Conservation (phyloP, 2,888 invertebrate species). For the Tyria jacobaeae region DNA sequence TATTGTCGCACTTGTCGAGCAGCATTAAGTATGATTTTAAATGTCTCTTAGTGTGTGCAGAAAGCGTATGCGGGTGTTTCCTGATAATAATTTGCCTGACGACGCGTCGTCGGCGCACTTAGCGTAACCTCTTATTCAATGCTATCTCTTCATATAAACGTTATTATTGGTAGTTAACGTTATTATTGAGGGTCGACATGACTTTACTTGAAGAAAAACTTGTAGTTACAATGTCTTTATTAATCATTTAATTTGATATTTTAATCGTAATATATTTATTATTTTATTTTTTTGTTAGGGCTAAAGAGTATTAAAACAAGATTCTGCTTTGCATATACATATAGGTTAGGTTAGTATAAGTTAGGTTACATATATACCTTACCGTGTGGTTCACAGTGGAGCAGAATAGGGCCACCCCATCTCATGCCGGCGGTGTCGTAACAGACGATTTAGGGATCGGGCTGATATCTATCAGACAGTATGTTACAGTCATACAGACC, state of each 20-base stretch:
- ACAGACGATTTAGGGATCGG: too few relatives aligned
- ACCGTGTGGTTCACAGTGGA: too few relatives aligned
- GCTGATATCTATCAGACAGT: too few relatives aligned
- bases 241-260: too few relatives aligned
- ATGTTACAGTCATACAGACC: too few relatives aligned
- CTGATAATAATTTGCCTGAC: constrained; percentile 74
- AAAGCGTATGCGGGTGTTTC: constrained; percentile 81
- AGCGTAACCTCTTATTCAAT: constrained; percentile 68
- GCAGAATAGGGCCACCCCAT: too few relatives aligned
- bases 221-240: constrained; percentile 39
- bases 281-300: constrained; percentile 13
- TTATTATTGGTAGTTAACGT: constrained; percentile 47
- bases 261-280: constrained; percentile 38
- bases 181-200: constrained; percentile 28
- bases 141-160: constrained; percentile 60
- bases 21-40: constrained; percentile 77
- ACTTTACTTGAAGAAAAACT: constrained; percentile 35
- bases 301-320: background rate
- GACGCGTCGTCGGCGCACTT: constrained; percentile 65
- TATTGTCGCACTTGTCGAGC: constrained; percentile 57
- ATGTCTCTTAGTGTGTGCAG: constrained; percentile 77
- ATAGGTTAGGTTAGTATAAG: background rate
- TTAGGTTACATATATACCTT: too few relatives aligned
- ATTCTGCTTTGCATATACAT: background rate
- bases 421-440: too few relatives aligned